Conservation (phyloP, 2,888 invertebrate species). For the Yponomeuta sedellus region DNA sequence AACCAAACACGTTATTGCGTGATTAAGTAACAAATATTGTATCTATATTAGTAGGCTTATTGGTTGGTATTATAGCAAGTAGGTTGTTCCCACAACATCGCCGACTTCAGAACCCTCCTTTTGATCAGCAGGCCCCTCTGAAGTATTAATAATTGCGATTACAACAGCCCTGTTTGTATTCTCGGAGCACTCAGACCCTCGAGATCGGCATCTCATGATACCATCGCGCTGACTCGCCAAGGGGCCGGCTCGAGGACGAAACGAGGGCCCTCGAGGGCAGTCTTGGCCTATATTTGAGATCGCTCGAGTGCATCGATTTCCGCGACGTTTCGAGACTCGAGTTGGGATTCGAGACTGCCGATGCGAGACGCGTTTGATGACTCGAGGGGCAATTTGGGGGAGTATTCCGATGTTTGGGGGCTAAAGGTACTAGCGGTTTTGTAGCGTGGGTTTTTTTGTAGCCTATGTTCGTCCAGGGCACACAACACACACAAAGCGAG, state of each 20-base stretch:
- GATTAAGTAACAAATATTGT: no score
- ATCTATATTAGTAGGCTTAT: no score
- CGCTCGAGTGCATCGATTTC: conserved; percentile 7
- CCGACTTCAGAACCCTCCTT: not conserved
- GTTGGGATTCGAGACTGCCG: no score
- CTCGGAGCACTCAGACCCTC: not conserved
- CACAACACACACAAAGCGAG: no score
- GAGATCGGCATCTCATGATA: conserved; percentile 2
- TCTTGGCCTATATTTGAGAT: conserved; percentile 12
- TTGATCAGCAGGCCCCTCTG: not conserved
- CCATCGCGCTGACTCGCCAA: conserved; percentile 1
- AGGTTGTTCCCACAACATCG: no score
- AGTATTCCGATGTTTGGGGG: not conserved
- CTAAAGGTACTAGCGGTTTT: no score
- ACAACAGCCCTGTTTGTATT: not conserved
- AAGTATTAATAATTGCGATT: not conserved
- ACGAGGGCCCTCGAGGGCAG: conserved; percentile 3
- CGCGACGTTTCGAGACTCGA: not conserved
- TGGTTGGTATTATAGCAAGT: not conserved
- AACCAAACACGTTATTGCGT: no score
- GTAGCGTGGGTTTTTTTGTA: no score
- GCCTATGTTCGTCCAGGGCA: no score
- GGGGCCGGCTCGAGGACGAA: not conserved
- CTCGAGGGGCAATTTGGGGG: not conserved
- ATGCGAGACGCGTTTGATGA: not conserved